Conservation (phyloP, 2,888 invertebrate species). For the Euclidia mi region DNA sequence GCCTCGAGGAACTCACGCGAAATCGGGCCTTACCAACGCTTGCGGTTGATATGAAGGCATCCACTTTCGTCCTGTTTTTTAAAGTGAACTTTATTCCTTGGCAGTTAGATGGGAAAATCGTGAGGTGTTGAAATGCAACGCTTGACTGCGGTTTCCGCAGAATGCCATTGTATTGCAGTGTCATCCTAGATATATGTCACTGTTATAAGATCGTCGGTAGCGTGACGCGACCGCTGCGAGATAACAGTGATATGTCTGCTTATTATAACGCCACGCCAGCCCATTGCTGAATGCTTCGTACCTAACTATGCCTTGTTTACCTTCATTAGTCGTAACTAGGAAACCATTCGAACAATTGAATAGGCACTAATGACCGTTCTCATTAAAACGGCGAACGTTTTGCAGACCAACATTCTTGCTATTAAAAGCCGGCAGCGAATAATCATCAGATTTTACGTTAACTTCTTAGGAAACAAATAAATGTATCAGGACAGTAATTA, state of each 20-base stretch:
- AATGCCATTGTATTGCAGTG: slow-evolving; percentile 77
- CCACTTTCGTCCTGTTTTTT: slow-evolving; percentile 35
- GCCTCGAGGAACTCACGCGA: slow-evolving; percentile 64
- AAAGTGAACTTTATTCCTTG: slow-evolving; percentile 47
- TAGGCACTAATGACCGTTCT: too few relatives aligned
- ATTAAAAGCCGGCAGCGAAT: too few relatives aligned
- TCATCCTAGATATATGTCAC: slow-evolving; percentile 77
- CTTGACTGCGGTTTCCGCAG: slow-evolving; percentile 72
- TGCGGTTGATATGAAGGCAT: slow-evolving; percentile 58
- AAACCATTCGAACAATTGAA: not conserved
- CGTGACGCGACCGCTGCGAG: slow-evolving; percentile 40
- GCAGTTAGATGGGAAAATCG: slow-evolving; percentile 48
- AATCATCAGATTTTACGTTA: too few relatives aligned
- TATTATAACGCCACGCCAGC: slow-evolving; percentile 33
- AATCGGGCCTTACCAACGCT: slow-evolving; percentile 60
- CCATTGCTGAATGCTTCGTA: slow-evolving; percentile 16
- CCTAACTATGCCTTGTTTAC: not conserved
- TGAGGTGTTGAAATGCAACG: slow-evolving; percentile 46
- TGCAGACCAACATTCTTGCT: not conserved
- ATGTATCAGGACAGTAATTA: too few relatives aligned
- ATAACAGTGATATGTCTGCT: slow-evolving; percentile 45
- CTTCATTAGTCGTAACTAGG: not conserved
- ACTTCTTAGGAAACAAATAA: too few relatives aligned
- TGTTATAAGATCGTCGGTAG: slow-evolving; percentile 67
- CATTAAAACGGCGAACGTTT: not conserved